These are phyloP conservation scores for Zosterops pallidus DNA, from an alignment of 2,113 vertebrate genomes.

Conservation along the genomic window DNA sequence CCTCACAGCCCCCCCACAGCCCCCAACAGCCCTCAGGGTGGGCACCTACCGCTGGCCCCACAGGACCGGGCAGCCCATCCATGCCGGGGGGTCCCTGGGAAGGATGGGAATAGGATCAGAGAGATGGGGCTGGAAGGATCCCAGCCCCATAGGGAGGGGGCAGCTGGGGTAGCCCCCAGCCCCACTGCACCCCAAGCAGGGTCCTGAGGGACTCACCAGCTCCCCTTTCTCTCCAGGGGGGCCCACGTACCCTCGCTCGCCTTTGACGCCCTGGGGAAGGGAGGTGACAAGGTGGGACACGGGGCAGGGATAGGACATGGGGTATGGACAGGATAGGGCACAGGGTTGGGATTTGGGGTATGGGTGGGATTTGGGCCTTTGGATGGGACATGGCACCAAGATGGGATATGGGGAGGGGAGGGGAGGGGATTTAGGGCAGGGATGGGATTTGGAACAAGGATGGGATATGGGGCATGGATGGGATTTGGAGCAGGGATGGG, in stretches of 20 bases:
- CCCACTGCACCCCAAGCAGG: neutral
- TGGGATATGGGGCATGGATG: neutral
- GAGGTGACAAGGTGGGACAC: neutral
- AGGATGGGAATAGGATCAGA: neutral
- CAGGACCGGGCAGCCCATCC: slow-evolving; percentile 83
- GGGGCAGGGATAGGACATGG: neutral
- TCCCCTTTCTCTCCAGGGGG: slow-evolving; percentile 88
- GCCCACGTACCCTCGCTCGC: slow-evolving; percentile 86
- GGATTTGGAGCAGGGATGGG: rapidly evolving
- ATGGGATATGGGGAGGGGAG: no score
- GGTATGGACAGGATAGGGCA: rapidly evolving
- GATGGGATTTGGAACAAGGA: rapidly evolving
- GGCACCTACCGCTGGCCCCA: slow-evolving; percentile 82
- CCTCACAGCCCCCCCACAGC: neutral
- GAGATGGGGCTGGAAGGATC: neutral
- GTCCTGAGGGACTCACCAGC: slow-evolving; percentile 72
- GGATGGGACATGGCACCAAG: neutral
- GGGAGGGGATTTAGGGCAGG: neutral
- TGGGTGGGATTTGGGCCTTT: no score
- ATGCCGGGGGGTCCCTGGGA: slow-evolving; percentile 85
- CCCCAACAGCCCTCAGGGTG: neutral
- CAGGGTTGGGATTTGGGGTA: rapidly evolving
- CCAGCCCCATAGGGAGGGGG: rapidly evolving
- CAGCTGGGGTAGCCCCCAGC: neutral
- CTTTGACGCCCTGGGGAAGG: slow-evolving; percentile 85